A percentile compares a stretch with the other conserved stretches of the same genome.
phyloP scores from a whole-genome alignment of 2,797 vertebrate species.

The Potorous gilbertii region DNA sequence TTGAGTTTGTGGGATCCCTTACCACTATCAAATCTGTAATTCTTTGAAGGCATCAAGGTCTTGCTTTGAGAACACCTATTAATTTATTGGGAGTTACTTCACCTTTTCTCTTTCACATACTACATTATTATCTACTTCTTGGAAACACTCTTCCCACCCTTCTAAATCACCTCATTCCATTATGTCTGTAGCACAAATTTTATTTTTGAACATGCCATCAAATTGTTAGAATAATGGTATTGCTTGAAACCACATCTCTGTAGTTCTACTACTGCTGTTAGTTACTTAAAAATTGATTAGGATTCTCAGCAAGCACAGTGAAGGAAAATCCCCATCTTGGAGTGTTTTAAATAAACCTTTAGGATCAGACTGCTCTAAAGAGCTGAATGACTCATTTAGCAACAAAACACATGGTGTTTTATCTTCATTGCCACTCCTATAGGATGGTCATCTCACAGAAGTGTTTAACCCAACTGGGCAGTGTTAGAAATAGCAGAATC shows the following conservation, averaged over 20 bases:
- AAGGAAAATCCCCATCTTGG: neutral
- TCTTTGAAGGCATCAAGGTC: neutral
- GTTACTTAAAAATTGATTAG: neutral
- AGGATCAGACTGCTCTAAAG: neutral
- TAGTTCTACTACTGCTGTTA: neutral
- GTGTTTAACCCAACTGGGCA: neutral
- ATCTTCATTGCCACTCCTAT: neutral
- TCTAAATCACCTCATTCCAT: neutral
- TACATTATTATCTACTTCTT: neutral
- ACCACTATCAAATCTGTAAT: neutral
- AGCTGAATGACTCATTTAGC: neutral
- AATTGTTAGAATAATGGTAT: neutral
- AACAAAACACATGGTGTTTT: neutral
- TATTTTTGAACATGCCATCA: neutral
- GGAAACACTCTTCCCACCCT: neutral
- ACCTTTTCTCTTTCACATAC: neutral
- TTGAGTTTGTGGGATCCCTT: neutral
- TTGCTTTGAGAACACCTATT: neutral
- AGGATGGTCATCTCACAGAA: neutral
- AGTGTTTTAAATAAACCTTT: conserved; percentile 17
- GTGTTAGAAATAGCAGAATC: neutral
- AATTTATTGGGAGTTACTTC: neutral
- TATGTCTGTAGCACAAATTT: neutral
- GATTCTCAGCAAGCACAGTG: neutral
- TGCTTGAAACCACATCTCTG: neutral